Base-by-base conservation (phyloP, 2,888 invertebrate genomes). In the Volucella inanis region DNA sequence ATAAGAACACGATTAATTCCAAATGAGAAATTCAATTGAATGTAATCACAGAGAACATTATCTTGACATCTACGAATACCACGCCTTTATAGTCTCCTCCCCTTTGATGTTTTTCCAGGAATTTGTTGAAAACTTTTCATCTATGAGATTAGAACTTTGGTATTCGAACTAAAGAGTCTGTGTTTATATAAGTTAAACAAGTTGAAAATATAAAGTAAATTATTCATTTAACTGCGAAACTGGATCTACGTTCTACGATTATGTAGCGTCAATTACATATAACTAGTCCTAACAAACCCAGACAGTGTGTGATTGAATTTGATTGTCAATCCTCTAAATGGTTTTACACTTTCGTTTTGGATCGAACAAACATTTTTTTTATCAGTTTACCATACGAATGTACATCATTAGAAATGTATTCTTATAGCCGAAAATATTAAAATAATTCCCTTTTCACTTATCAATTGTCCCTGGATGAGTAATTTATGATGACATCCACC, bases 21-120 rank as follows among this genome's bases (percentile, higher is more conserved):
- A 74, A 68, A 55, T 52, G 68, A 80, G 55, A 70, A 70, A 57
- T 75, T 75, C 62, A 76, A 81, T 76, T 81, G 64, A 75, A 64
- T 81, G 70, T 22, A 64, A 80, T 80, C 67, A 61, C 45, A n/a
- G 10, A 55, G 49, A 15, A 39, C 61, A 47, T 14, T 47, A 52
- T 12, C n/a, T 50, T 18, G 45, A 78, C 50, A 65, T 59, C 57
- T 68, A 61, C 52, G 22, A 22, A 3, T 22, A 22, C 22, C 50
- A 52, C 76, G 76, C 67, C 67, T 61, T 22, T 18, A 18, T 3
- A 31, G 12, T 39, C 10, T 50, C 12, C 39, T 61, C 59, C 38
- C 8, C 49, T 41, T 65, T 38, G 14, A 11, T 78, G 14, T 45
- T 14, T 8, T 47, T 49, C 11, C 14, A 31, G 22, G 9, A 65